These are phyloP conservation scores for Matsumurasca onukii DNA, from an alignment of 1,140 invertebrate genomes.

Conservation along the genomic window DNA sequence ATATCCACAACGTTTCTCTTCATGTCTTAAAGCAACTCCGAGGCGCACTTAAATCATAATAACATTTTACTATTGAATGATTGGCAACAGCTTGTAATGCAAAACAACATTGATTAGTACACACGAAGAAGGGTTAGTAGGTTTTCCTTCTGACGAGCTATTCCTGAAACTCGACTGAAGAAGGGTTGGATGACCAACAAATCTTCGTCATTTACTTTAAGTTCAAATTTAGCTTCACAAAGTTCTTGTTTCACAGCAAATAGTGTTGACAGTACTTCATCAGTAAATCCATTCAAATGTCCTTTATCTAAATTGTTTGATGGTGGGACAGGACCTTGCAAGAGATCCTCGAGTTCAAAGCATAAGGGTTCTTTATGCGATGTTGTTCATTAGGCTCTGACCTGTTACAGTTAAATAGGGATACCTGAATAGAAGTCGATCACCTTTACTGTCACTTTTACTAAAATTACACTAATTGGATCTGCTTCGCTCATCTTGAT, in stretches of 20 bases:
- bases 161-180: constrained; percentile 56
- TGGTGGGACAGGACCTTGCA: constrained; percentile 62
- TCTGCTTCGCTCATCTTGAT: no score
- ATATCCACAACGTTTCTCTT: constrained; percentile 88
- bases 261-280: constrained; percentile 85
- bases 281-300: constrained; percentile 71
- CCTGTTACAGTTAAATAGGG: constrained; percentile 63
- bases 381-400: constrained; percentile 55
- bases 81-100: constrained; percentile 85
- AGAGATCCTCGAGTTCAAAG: constrained; percentile 70
- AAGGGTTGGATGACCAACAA: constrained; percentile 89
- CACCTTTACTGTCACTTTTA: constrained; percentile 93
- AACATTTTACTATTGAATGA: constrained; percentile 92
- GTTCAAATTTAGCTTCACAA: constrained; percentile 87
- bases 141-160: constrained; percentile 59
- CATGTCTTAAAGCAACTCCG: constrained; percentile 84
- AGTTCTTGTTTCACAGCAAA: constrained; percentile 89
- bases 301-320: constrained; percentile 61
- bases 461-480: constrained; percentile 87
- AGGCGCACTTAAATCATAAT: constrained; percentile 88
- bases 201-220: constrained; percentile 93
- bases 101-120: constrained; percentile 92
- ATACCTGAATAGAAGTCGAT: constrained; percentile 88
- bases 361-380: constrained; percentile 74
- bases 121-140: constrained; percentile 55